phyloP scores from a whole-genome alignment of 2,797 vertebrate genomes.

The Iguana delicatissima region DNA sequence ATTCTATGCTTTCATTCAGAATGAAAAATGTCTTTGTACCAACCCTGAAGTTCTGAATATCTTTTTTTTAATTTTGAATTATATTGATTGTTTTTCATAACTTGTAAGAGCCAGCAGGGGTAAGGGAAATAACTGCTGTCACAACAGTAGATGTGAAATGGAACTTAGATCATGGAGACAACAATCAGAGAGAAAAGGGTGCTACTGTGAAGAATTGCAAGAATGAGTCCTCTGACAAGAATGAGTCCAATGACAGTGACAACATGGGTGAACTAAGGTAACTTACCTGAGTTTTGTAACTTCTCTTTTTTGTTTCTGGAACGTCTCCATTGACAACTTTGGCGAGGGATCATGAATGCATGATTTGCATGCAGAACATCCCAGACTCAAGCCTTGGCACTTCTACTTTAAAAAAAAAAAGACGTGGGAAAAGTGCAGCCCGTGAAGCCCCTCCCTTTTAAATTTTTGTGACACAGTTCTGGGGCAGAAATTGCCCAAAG shows the following conservation, averaged over 20 bases:
- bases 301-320: not conserved
- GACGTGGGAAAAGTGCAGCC: not conserved
- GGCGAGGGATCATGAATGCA: not conserved
- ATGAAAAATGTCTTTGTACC: not conserved
- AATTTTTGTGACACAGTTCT: too few species aligned
- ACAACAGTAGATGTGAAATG: slow-evolving; percentile 25
- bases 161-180: not conserved
- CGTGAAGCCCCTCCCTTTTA: too few species aligned
- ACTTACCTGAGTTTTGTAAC: not conserved
- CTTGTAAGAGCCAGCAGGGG: not conserved
- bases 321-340: not conserved
- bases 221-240: not conserved
- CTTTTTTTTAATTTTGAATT: not conserved
- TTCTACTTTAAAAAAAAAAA: not conserved
- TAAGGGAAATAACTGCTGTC: slow-evolving; percentile 20
- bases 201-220: slow-evolving; percentile 3
- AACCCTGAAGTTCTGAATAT: not conserved
- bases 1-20: not conserved
- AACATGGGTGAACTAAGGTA: slow-evolving; percentile 24
- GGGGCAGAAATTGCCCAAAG: too few species aligned
- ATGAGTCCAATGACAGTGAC: not conserved
- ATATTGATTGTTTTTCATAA: slow-evolving; percentile 21
- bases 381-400: not conserved
- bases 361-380: not conserved
- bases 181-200: not conserved